Base-by-base conservation (phyloP, 2,797 vertebrate genomes). In the Myotis myotis region DNA sequence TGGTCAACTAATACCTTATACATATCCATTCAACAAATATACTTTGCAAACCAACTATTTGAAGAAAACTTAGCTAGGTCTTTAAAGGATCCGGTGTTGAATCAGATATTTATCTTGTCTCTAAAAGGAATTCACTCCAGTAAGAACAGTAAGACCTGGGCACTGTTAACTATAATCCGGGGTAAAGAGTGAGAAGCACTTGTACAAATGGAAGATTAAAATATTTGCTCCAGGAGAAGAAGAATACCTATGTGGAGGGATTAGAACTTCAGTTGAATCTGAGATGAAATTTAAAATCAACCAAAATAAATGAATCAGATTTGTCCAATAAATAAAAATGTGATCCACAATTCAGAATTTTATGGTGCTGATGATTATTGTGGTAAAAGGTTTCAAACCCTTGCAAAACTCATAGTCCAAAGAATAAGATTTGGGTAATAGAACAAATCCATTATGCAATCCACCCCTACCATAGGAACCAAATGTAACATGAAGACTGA, bases 271-370 rank as follows among this genome's bases (percentile, higher is more conserved):
- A 60, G 41, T 13, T 66, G 4, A 91, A 83, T 87, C 6, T 57
- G n/a, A 75, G 10, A 88, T 88, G 15, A 91, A 41, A 93, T 62
- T 86, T 94, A 57, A 96, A 91, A 64, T 82, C 51, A 70, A 88
- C 11, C 49, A 60, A 74, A 87, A 84, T 64, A 75, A 78, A 71
- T 78, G 49, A 89, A 28, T 47, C 75, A 78, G 68, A 44, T 86
- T 19, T 72, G 85, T 89, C 49, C 5, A 41, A 25, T 62, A 84
- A 64, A 82, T 8, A 68, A 81, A 81, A 55, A 62, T 36, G 41
- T 38, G 13, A 71, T 57, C 20, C 11, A 74, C 28, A 89, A 30
- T 19, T 66, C 64, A 72, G 28, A 66, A 72, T 79, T 55, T 57
- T 80, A n/a, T 41, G 80, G 6, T 60, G 41, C 5, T 71, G 10